phyloP scores from a whole-genome alignment of 2,113 vertebrate genomes.

The Trochalopteron elliotii region DNA sequence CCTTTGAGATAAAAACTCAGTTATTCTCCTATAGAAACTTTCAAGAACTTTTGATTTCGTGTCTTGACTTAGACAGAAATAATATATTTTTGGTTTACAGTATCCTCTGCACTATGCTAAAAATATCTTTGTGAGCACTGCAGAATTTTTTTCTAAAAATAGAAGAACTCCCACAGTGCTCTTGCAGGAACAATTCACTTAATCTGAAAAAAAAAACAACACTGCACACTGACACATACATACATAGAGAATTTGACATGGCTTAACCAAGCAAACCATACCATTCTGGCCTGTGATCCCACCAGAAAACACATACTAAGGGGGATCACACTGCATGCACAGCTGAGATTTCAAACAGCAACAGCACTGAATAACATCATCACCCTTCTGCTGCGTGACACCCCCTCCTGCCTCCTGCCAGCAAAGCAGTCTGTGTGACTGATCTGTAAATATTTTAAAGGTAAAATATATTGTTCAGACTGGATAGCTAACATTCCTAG shows the following conservation, averaged over 20 bases:
- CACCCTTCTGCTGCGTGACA: not conserved
- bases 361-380: not conserved
- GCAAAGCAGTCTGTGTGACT: not conserved
- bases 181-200: not conserved
- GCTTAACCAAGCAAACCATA: not conserved
- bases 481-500: not conserved
- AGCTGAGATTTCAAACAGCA: not conserved
- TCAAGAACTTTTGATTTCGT: not conserved
- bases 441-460: not conserved
- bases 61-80: not conserved
- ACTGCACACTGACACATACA: not conserved
- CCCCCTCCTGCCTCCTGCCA: not conserved
- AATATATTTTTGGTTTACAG: not conserved
- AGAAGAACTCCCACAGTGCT: not conserved
- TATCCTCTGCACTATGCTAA: conserved; percentile 1
- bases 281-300: not conserved
- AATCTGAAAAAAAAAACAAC: not conserved
- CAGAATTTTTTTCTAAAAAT: not conserved
- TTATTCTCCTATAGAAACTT: not conserved
- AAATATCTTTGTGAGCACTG: conserved; percentile 4
- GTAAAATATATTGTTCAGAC: not conserved
- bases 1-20: not conserved
- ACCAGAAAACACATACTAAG: not conserved
- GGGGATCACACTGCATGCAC: not conserved
- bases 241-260: not conserved